Conservation (phyloP, 2,888 invertebrate species). For the Zootermopsis nevadensis region DNA sequence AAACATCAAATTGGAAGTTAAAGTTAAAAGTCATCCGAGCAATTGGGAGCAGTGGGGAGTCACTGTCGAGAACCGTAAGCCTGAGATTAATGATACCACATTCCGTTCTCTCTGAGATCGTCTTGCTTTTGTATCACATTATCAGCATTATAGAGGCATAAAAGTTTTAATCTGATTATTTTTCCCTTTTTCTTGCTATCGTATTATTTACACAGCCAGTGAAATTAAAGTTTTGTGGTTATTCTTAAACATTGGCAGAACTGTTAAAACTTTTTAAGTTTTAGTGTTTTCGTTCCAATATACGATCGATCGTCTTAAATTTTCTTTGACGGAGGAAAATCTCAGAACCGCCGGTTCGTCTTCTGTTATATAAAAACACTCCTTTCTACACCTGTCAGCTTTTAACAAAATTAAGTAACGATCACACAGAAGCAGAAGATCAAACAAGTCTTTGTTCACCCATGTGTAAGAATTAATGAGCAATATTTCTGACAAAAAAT, state of each 20-base stretch:
- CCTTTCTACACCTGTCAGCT: not conserved
- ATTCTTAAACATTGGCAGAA: not conserved
- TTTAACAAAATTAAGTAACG: conserved; percentile 7
- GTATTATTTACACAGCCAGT: not conserved
- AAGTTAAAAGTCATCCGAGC: not conserved
- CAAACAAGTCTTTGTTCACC: conserved; percentile 11
- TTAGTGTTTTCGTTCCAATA: not conserved
- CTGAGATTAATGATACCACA: not conserved
- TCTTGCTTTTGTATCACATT: not conserved
- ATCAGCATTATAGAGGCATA: too few species aligned
- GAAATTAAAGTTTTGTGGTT: not conserved
- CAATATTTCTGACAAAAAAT: not conserved
- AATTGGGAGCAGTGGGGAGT: not conserved
- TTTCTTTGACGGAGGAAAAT: not conserved
- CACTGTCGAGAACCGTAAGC: not conserved
- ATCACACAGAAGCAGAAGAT: not conserved
- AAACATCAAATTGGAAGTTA: not conserved
- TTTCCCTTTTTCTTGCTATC: not conserved
- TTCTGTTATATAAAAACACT: not conserved
- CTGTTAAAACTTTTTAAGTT: not conserved
- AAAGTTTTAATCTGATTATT: not conserved
- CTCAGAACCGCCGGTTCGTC: not conserved
- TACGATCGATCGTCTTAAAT: not conserved
- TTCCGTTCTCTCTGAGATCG: not conserved
- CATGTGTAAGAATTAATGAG: conserved; percentile 10